Conservation (phyloP, 2,113 vertebrate genomes). For the Pituophis catenifer region DNA sequence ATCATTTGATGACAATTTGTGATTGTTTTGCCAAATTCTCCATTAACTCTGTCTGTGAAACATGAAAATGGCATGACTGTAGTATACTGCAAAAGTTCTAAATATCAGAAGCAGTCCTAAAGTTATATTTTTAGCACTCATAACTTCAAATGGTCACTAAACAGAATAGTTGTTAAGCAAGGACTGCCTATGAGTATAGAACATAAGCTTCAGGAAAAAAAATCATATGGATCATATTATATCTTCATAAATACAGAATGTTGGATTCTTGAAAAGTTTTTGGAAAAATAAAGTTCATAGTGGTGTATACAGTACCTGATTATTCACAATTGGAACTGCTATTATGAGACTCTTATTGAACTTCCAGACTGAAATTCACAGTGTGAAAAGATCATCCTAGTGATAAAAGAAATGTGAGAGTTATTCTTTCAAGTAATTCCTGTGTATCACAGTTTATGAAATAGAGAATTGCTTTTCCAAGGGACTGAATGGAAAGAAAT, state of each 20-base stretch:
- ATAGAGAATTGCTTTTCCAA: background rate
- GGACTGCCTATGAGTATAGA: background rate
- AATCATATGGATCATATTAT: background rate
- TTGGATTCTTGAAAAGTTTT: background rate
- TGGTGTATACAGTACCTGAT: background rate
- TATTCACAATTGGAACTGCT: background rate
- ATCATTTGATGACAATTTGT: background rate
- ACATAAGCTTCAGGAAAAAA: background rate
- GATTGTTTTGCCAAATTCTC: background rate
- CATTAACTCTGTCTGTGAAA: background rate
- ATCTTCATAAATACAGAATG: background rate
- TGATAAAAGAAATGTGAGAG: background rate
- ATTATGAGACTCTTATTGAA: background rate
- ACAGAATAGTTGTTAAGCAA: background rate
- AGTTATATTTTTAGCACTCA: background rate
- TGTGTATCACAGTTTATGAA: background rate
- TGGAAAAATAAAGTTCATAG: background rate
- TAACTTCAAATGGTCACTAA: background rate
- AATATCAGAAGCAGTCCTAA: background rate
- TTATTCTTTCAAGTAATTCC: background rate
- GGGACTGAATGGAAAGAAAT: background rate
- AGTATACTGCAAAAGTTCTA: background rate
- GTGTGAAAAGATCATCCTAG: background rate
- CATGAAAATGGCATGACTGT: background rate
- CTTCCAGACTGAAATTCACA: background rate